Conservation (phyloP, 2,113 vertebrate genomes). For the Conger conger region DNA sequence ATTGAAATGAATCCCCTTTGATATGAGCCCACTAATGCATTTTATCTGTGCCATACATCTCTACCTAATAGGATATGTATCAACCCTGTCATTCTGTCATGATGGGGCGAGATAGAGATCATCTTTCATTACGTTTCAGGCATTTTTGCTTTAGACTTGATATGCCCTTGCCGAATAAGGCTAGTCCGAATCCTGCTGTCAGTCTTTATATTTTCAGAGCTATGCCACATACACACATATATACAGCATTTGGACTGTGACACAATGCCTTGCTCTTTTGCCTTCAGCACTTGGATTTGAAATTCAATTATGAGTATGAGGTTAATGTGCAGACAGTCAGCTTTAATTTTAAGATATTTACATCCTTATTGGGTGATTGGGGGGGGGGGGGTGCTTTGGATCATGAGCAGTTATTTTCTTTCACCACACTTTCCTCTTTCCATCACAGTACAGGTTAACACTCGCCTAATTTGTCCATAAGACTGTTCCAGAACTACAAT, state of each 20-base stretch:
- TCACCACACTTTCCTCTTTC: too few relatives aligned
- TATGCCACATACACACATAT: background rate
- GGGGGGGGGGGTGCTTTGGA: too few relatives aligned
- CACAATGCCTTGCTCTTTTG: conserved; percentile 37
- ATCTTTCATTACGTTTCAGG: conserved; percentile 45
- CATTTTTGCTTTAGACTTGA: conserved; percentile 34
- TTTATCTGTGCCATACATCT: conserved; percentile 63
- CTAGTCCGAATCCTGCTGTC: conserved; percentile 6
- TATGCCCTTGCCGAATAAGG: conserved; percentile 1
- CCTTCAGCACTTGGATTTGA: conserved; percentile 16
- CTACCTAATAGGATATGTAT: conserved; percentile 60
- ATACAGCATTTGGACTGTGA: conserved; percentile 5
- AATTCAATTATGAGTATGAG: too few relatives aligned
- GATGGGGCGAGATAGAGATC: background rate
- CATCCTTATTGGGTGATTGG: too few relatives aligned
- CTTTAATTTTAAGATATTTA: too few relatives aligned
- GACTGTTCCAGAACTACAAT: too few relatives aligned
- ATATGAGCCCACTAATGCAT: conserved; percentile 56
- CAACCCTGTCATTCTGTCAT: conserved; percentile 44
- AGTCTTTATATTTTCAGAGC: conserved; percentile 11
- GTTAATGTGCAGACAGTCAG: too few relatives aligned
- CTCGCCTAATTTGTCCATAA: too few relatives aligned
- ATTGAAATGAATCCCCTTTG: conserved; percentile 65
- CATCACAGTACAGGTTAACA: too few relatives aligned
- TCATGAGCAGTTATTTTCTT: too few relatives aligned